These are phyloP conservation scores for Emesis castigata DNA, from an alignment of 2,888 invertebrate species.

Conservation along the genomic window DNA sequence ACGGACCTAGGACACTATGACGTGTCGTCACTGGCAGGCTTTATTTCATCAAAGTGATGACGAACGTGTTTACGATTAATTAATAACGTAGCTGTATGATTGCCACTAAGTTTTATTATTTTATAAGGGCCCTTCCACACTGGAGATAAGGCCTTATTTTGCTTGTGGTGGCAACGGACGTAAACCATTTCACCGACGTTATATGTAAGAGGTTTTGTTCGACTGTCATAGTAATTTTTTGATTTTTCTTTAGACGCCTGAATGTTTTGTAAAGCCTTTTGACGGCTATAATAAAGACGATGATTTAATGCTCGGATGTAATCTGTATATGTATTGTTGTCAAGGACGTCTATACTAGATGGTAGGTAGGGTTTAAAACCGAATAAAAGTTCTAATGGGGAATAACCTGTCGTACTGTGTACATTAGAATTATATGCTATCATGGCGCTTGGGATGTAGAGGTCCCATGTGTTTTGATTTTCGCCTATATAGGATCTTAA, in stretches of 20 bases:
- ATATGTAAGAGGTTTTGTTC: constrained; percentile 9
- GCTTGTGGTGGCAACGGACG: constrained; percentile 1
- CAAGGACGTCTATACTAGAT: neutral
- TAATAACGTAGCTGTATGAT: neutral
- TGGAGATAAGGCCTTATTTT: constrained; percentile 21
- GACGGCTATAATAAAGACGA: constrained; percentile 16
- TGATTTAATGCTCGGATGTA: constrained; percentile 15
- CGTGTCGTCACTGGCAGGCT: neutral
- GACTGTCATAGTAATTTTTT: constrained; percentile 20
- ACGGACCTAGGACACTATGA: neutral
- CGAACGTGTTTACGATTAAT: neutral
- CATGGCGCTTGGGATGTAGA: neutral
- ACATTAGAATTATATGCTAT: neutral
- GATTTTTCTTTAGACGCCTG: constrained; percentile 22
- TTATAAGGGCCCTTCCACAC: constrained; percentile 25
- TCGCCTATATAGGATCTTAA: constrained; percentile 15
- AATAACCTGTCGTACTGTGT: neutral
- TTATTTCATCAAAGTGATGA: neutral
- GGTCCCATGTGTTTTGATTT: neutral
- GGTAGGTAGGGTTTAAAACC: neutral
- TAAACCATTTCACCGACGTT: constrained; percentile 24
- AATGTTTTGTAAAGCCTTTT: constrained; percentile 27
- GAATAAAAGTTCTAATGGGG: neutral
- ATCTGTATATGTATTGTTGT: constrained; percentile 15
- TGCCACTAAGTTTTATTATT: constrained; percentile 9